Conservation (phyloP, 2,888 invertebrate species). For the Phengaris arion region DNA sequence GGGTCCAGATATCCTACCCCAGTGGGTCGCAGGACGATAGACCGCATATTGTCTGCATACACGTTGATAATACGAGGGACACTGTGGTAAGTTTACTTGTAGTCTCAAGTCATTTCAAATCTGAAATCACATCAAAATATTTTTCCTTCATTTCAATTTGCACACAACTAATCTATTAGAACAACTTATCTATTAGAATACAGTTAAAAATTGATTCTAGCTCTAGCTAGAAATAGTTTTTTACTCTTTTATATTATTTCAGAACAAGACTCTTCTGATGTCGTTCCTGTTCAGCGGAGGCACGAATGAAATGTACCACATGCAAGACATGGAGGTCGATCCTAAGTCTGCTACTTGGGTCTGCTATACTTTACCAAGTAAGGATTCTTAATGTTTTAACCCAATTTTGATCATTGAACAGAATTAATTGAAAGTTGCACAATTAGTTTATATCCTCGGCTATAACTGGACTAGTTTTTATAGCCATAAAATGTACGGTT, state of each 20-base stretch:
- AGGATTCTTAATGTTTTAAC: conserved; percentile 39
- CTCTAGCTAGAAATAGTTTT: too few species aligned
- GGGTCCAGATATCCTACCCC: conserved; percentile 80
- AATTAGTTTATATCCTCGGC: neutral
- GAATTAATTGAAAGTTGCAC: too few species aligned
- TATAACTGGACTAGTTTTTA: too few species aligned
- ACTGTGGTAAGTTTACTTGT: conserved; percentile 80
- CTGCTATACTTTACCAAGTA: conserved; percentile 88
- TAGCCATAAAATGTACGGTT: too few species aligned
- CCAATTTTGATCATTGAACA: too few species aligned
- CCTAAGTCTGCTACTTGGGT: conserved; percentile 93
- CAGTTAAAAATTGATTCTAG: too few species aligned
- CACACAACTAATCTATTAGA: too few species aligned
- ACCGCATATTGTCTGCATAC: conserved; percentile 89
- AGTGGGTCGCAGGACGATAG: conserved; percentile 71
- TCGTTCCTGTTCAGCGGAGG: conserved; percentile 92
- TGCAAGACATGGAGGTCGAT: conserved; percentile 92
- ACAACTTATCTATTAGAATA: too few species aligned
- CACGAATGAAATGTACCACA: conserved; percentile 88
- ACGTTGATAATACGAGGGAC: conserved; percentile 96
- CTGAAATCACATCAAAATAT: too few species aligned
- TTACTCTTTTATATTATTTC: conserved; percentile 47
- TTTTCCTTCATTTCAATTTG: neutral
- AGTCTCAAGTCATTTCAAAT: too few species aligned
- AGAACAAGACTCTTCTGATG: conserved; percentile 94